Percentiles rank a stretch among this genome's conserved stretches.
These are phyloP conservation scores for Drosophila subobscura DNA, from an alignment of 1,140 invertebrate species.

Conservation along the genomic window DNA sequence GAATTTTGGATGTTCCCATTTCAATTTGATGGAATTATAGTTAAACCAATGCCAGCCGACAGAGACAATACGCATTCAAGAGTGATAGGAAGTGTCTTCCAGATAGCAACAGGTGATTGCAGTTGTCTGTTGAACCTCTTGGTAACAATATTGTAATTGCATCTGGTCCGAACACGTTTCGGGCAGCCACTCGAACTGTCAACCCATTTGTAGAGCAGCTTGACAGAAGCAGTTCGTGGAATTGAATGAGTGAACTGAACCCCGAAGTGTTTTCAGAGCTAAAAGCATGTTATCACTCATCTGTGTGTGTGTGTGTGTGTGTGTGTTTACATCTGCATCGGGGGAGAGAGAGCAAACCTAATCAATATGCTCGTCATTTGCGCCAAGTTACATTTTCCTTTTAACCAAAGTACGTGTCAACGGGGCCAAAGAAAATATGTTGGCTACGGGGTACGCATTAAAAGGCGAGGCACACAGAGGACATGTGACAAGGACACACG, in stretches of 20 bases:
- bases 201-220: slow-evolving; percentile 43
- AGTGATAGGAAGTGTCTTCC: too few species aligned
- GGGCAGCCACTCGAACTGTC: slow-evolving; percentile 48
- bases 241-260: slow-evolving; percentile 2
- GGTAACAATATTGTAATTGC: slow-evolving; percentile 7
- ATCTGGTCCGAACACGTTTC: slow-evolving; percentile 40
- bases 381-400: slow-evolving; percentile 72
- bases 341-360: slow-evolving; percentile 57
- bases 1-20: too few species aligned
- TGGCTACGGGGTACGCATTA: slow-evolving; percentile 19
- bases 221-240: slow-evolving; percentile 37
- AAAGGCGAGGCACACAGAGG: slow-evolving; percentile 12
- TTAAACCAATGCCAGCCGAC: too few species aligned
- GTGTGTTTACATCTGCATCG: slow-evolving; percentile 68
- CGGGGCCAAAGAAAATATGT: slow-evolving; percentile 45
- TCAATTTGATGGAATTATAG: too few species aligned
- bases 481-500: slow-evolving; percentile 7
- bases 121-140: slow-evolving; percentile 31
- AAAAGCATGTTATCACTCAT: slow-evolving; percentile 75
- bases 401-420: slow-evolving; percentile 81
- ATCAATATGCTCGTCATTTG: slow-evolving; percentile 81
- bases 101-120: slow-evolving; percentile 41
- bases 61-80: too few species aligned
- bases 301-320: slow-evolving; percentile 53
- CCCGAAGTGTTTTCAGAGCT: slow-evolving; percentile 61